These are phyloP conservation scores for Ceratoteleas bidentatus DNA, from an alignment of 1,140 invertebrate genomes.

Conservation along the genomic window DNA sequence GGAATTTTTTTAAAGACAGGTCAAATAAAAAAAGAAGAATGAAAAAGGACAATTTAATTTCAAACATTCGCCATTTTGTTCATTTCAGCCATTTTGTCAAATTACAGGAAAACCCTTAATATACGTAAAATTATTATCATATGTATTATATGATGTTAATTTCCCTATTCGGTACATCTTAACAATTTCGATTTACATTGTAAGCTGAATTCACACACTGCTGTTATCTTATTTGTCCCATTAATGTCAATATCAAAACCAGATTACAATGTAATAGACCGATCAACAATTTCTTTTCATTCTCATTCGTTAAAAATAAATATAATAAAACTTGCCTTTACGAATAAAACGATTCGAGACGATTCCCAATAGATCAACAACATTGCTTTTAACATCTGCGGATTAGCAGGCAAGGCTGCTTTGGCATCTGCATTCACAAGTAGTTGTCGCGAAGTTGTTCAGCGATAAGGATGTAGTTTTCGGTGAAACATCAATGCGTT, in stretches of 20 bases:
- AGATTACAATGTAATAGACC: background rate
- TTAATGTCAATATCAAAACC: no score
- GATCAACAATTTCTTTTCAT: background rate
- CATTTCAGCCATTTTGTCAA: no score
- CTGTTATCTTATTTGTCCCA: no score
- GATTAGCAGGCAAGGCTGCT: conserved; percentile 70
- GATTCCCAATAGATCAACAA: conserved; percentile 30
- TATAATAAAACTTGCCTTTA: background rate
- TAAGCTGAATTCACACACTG: background rate
- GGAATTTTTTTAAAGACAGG: no score
- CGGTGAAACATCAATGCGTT: conserved; percentile 13
- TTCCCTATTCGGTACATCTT: no score
- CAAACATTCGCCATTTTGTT: no score
- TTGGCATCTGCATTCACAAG: conserved; percentile 38
- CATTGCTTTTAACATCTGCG: conserved; percentile 69
- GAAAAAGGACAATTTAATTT: no score
- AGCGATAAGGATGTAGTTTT: conserved; percentile 40
- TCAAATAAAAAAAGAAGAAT: no score
- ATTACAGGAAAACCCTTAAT: no score
- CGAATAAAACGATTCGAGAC: conserved; percentile 23
- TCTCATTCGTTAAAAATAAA: conserved; percentile 3
- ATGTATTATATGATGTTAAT: no score
- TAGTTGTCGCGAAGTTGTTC: conserved; percentile 63
- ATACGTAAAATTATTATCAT: no score
- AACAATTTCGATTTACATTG: background rate